These are phyloP conservation scores for Deilephila porcellus DNA, from an alignment of 2,888 invertebrate species.

Conservation along the genomic window DNA sequence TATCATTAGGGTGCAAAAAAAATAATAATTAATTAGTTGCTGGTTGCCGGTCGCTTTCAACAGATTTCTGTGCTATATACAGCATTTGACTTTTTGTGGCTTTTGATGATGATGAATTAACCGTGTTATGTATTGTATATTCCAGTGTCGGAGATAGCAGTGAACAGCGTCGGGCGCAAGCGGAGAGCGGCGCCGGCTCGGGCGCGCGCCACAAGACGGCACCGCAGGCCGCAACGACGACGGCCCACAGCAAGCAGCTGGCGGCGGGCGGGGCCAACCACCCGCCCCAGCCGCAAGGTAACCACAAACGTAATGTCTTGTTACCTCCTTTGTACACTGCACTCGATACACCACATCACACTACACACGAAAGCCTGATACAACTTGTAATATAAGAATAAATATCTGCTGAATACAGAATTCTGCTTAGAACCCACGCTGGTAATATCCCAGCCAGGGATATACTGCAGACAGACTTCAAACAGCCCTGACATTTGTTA, in stretches of 20 bases:
- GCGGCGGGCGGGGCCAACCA: constrained; percentile 90
- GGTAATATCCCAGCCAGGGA: too few species aligned
- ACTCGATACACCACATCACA: constrained; percentile 29
- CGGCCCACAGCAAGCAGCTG: constrained; percentile 92
- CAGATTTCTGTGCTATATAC: too few species aligned
- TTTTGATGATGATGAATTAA: too few species aligned
- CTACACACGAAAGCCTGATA: neutral
- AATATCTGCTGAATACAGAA: too few species aligned
- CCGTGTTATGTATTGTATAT: neutral
- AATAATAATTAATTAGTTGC: too few species aligned
- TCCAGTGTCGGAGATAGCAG: constrained; percentile 81
- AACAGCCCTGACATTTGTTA: too few species aligned
- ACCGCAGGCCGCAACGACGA: constrained; percentile 86
- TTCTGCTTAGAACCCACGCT: too few species aligned
- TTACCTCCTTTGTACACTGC: constrained; percentile 57
- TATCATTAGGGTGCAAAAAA: too few species aligned
- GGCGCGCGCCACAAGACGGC: constrained; percentile 78
- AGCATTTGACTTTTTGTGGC: too few species aligned
- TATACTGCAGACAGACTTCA: too few species aligned
- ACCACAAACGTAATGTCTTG: constrained; percentile 83
- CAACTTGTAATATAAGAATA: neutral
- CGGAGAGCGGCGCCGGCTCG: constrained; percentile 73
- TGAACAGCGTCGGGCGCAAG: constrained; percentile 63
- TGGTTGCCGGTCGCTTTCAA: too few species aligned
- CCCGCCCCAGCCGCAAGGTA: constrained; percentile 87